phyloP scores from a whole-genome alignment of 53 echinoderm and acorn worm genomes.

The Holothuria scabra region DNA sequence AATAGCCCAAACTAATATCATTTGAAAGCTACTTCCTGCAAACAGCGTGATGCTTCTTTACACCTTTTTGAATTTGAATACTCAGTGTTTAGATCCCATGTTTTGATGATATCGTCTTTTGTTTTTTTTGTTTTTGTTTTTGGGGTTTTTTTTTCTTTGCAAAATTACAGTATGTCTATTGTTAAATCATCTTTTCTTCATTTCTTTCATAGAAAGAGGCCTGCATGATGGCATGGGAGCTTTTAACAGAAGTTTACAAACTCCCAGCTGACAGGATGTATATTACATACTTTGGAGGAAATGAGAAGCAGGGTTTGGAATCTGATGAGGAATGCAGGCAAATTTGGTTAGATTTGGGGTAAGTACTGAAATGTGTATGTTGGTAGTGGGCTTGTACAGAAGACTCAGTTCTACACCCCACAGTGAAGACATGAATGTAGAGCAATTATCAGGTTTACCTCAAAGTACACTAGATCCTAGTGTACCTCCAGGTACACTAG shows the following conservation, averaged over 20 bases:
- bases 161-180: neutral
- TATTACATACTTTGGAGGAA: constrained; percentile 95
- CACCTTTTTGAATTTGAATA: neutral
- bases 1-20: no score
- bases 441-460: no score
- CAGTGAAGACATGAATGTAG: no score
- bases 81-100: neutral
- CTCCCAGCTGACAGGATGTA: constrained; percentile 86
- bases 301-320: constrained; percentile 65
- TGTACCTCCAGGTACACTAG: no score
- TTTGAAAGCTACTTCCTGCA: no score
- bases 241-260: constrained; percentile 81
- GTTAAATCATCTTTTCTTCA: neutral
- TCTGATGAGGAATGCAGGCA: constrained; percentile 85
- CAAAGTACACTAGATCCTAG: no score
- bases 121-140: no score
- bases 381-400: no score
- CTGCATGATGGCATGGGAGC: constrained; percentile 82
- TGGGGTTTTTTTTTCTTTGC: no score
- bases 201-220: constrained; percentile 73
- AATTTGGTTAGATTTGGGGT: constrained; percentile 96
- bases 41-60: no score
- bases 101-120: neutral
- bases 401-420: no score
- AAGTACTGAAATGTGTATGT: constrained; percentile 1